Conservation (phyloP, 2,113 vertebrate genomes). For the Rhynchopsitta pachyrhyncha region DNA sequence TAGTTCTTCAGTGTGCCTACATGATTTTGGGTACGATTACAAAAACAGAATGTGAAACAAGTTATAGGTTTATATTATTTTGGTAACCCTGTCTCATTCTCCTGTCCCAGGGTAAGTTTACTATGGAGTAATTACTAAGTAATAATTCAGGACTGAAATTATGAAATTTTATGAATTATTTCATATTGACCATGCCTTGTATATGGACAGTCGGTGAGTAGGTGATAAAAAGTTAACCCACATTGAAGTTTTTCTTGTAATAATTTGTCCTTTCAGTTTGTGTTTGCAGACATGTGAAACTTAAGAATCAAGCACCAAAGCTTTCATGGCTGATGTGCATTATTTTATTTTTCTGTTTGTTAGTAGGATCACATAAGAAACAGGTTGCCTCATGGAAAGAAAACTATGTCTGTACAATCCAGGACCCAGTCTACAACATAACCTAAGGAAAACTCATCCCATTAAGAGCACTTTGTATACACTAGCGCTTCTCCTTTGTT, state of each 20-base stretch:
- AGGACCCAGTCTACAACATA: neutral
- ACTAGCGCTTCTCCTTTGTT: slow-evolving; percentile 55
- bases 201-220: neutral
- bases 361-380: neutral
- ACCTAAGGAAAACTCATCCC: slow-evolving; percentile 11
- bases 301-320: neutral
- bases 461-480: slow-evolving; percentile 56
- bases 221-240: neutral
- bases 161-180: neutral
- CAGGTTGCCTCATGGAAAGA: neutral
- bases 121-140: neutral
- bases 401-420: neutral
- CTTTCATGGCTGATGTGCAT: neutral
- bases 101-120: neutral
- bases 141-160: neutral
- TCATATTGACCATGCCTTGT: neutral
- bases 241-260: neutral
- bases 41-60: neutral
- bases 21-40: neutral
- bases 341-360: neutral
- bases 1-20: neutral
- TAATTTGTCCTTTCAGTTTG: neutral
- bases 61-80: neutral
- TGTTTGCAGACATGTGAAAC: neutral
- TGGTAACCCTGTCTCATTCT: neutral